Base-by-base conservation (phyloP, 2,113 vertebrate genomes). In the Macquaria ambigua region DNA sequence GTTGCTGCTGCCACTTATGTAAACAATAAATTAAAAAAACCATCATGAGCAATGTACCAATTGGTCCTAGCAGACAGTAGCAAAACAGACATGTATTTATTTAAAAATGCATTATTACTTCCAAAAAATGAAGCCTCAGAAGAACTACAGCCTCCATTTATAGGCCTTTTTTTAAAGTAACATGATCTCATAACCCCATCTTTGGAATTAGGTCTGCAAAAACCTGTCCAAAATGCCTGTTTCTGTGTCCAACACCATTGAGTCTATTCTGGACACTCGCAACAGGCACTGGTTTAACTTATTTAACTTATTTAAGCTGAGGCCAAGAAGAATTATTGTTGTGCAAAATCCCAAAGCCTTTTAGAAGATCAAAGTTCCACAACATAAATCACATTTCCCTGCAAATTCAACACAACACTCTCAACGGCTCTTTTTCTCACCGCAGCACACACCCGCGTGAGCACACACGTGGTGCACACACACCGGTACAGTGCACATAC, bases 301-400 rank as follows among this genome's bases (percentile, higher is more conserved):
- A 31, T 31, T 31, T 31, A 92, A 92, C 95, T 95, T 94, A 94
- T 95, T 94, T 93, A 91, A 90, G 82, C 59, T 43, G 74, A 79
- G 91, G 87, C 94, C 88, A 89, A 83, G 87, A 76, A 92, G 93
- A 96, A 91, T 94, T 94, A 95, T 94, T 94, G 94, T 95, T 93
- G 91, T 94, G 87, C 95, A 93, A 86, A 95, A 95, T 95, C 93
- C 91, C 87, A 83, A 88, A 94, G 89, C 90, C 91, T 94, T 95
- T 95, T 90, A 94, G 89, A 83, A 95, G 94, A 96, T 95, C 94
- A 95, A 94, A 95, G 94, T 93, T 94, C 90, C 87, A 84, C 82
- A 82, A 84, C 90, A 94, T 94, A 93, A 96, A 95, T 95, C 92
- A 94, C 66, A 79, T 92, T 90, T 88, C 82, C 87, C 83, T 81